Conservation (phyloP, 1,140 invertebrate genomes). For the Eupristina koningsbergeri region DNA sequence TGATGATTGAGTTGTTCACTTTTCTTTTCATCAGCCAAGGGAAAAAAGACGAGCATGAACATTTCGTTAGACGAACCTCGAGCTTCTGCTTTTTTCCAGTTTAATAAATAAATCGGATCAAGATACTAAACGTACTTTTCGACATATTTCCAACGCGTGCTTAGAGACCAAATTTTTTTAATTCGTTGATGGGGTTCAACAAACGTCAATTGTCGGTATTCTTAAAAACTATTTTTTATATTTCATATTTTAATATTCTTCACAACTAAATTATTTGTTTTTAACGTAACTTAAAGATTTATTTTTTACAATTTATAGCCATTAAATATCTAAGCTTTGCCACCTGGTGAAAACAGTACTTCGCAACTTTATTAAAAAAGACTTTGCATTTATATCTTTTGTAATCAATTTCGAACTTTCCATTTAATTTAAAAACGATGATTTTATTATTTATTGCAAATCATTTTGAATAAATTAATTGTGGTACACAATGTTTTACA, state of each 20-base stretch:
- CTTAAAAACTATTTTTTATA: not conserved
- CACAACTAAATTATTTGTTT: not conserved
- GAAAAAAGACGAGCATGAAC: not conserved
- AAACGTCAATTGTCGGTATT: no score
- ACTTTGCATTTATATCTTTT: no score
- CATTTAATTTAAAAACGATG: no score
- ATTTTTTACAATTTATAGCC: not conserved
- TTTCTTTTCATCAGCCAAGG: not conserved
- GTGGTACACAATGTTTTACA: not conserved
- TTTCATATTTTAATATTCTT: not conserved
- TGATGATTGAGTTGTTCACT: constrained; percentile 36
- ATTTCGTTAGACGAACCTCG: not conserved
- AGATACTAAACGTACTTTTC: not conserved
- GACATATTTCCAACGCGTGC: not conserved
- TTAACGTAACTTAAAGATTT: not conserved
- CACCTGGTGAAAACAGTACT: not conserved
- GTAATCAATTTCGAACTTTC: no score
- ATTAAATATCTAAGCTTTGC: not conserved
- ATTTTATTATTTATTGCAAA: not conserved
- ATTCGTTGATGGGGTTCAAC: no score
- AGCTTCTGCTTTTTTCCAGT: not conserved
- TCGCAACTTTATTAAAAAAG: not conserved
- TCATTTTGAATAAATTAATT: no score
- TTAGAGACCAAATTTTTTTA: no score
- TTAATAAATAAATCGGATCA: not conserved